A percentile compares a stretch with the other conserved stretches of the same genome.
phyloP scores from a whole-genome alignment of 92 coral and sea anemone species.

The Paramuricea clavata region DNA sequence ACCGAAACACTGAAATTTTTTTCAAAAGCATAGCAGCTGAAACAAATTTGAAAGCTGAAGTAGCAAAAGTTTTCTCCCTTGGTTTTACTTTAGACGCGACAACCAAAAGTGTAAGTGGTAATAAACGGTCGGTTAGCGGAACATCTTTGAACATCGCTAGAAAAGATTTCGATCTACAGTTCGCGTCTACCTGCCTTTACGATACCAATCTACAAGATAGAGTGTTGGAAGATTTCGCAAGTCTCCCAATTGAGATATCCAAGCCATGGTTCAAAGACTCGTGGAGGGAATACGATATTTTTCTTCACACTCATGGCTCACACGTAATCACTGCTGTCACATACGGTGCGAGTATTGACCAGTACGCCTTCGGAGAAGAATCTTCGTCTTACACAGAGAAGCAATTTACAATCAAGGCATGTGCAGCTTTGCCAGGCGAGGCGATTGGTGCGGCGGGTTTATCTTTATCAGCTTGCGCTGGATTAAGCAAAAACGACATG shows the following conservation, averaged over 20 bases:
- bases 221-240: constrained; percentile 26
- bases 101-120: neutral
- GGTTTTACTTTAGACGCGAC: constrained; percentile 26
- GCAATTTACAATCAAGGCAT: constrained; percentile 74
- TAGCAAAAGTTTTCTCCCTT: constrained; percentile 13
- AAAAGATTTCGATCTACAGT: neutral
- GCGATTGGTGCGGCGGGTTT: constrained; percentile 18
- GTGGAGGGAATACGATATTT: constrained; percentile 46
- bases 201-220: neutral
- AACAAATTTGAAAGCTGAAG: constrained; percentile 10
- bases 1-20: constrained; percentile 25
- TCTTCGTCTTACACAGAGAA: constrained; percentile 24
- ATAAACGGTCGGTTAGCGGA: constrained; percentile 29
- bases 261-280: constrained; percentile 45
- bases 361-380: constrained; percentile 65
- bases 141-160: constrained; percentile 29
- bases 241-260: neutral
- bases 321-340: constrained; percentile 64
- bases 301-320: constrained; percentile 57
- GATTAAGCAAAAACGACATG: constrained; percentile 59
- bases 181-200: constrained; percentile 33
- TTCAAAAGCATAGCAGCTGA: constrained; percentile 42
- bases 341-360: constrained; percentile 72
- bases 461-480: constrained; percentile 71
- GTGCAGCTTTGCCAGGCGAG: constrained; percentile 57